Base-by-base conservation (phyloP, 1,140 invertebrate genomes). In the Calliphora vicina region DNA sequence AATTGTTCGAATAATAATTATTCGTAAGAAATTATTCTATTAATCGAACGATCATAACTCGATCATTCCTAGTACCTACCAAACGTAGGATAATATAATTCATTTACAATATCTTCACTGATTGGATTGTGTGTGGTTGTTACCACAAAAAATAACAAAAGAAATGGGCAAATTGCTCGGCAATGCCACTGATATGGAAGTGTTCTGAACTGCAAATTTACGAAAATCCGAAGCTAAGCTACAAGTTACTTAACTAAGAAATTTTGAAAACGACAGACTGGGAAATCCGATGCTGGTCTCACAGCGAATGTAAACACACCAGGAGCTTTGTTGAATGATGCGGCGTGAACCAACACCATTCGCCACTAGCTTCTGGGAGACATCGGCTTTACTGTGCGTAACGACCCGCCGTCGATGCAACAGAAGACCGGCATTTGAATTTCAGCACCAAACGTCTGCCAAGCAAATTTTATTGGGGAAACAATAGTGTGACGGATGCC, bases 221-320 rank as follows among this genome's bases (percentile, higher is more conserved):
- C 86, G 86, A 88, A 90, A 90, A 90, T 90, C 89, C 89, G 89
- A 90, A 90, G 89, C 89, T 90, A 90, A 90, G 88, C 88, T 90
- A 90, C 88, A 90, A 90, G 89, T 90, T 90, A 90, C 88, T 90
- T 90, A 90, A 90, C 88, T 88, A 90, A 89, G 87, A 90, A 90
- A 90, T 90, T 90, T 90, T 90, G 88, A 90, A 90, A 88, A 82
- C 87, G 88, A 87, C 87, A 87, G 87, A 90, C 87, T 86, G 86
- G 88, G 88, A 86, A 87, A 88, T 88, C 86, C 87, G 87, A 87
- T 85, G 87, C 85, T 86, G 86, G 88, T 87, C 88, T 89, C 88
- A 85, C 84, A 87, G 87, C 83, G 76, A 86, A 85, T 87, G 83
- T 85, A 86, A 84, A 83, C 86, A 82, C 83, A 83, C 86, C 81